phyloP scores from a whole-genome alignment of 2,113 vertebrate species.

The Dermatemys mawii region DNA sequence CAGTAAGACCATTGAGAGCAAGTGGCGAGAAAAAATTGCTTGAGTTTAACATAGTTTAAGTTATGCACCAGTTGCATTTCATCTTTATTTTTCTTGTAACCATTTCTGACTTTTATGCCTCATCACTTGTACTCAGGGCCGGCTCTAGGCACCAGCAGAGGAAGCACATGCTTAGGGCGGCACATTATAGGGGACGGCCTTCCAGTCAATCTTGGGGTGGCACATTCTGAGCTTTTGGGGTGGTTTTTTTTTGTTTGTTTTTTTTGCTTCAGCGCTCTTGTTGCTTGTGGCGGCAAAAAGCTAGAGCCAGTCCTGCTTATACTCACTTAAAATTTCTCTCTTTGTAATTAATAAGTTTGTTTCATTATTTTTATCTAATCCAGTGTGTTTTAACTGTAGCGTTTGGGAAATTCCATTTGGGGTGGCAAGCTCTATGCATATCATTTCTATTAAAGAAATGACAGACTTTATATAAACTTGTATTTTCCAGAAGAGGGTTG shows the following conservation, averaged over 20 bases:
- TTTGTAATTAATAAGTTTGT: neutral
- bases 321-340: neutral
- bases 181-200: no score
- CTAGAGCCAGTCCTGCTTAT: no score
- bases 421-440: neutral
- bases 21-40: neutral
- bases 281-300: no score
- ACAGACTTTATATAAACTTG: neutral
- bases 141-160: no score
- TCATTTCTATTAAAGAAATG: neutral
- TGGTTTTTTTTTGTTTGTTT: no score
- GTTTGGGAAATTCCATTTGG: neutral
- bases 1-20: neutral
- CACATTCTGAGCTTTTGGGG: no score
- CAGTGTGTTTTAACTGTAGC: neutral
- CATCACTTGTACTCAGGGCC: neutral
- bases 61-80: neutral
- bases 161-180: no score
- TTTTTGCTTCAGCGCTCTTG: no score
- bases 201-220: no score
- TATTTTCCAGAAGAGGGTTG: neutral
- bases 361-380: neutral
- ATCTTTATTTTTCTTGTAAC: neutral
- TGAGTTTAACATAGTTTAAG: neutral
- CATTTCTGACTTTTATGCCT: neutral